Conservation (phyloP, 2,888 invertebrate species). For the Drosophila infuscata region DNA sequence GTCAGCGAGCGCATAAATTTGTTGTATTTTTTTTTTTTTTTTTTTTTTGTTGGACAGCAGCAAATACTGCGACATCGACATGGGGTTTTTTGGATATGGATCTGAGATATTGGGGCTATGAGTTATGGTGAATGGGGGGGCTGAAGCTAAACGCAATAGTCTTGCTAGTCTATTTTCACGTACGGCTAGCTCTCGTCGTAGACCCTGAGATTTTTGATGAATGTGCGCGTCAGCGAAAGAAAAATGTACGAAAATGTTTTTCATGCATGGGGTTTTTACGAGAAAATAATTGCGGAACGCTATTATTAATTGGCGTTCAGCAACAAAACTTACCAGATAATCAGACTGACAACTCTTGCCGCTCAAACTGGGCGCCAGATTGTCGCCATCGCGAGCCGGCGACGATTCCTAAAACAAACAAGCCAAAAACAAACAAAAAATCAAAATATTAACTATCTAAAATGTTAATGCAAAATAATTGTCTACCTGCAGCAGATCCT, state of each 20-base stretch:
- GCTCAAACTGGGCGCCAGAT: constrained; percentile 81
- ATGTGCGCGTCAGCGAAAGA: constrained; percentile 78
- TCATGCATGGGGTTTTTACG: constrained; percentile 80
- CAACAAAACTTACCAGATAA: constrained; percentile 83
- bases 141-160: constrained; percentile 18
- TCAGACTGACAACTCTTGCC: constrained; percentile 83
- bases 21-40: not conserved
- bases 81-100: constrained; percentile 18
- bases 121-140: constrained; percentile 19
- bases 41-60: constrained; percentile 33
- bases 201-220: constrained; percentile 79
- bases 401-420: constrained; percentile 81
- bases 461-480: not conserved
- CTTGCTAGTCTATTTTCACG: constrained; percentile 73
- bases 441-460: not conserved
- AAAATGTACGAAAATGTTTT: constrained; percentile 78
- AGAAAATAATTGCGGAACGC: constrained; percentile 80
- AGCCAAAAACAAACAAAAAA: not conserved
- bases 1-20: constrained; percentile 75
- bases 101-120: constrained; percentile 11
- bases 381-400: constrained; percentile 82
- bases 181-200: constrained; percentile 26
- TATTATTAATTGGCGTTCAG: constrained; percentile 80
- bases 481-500: constrained; percentile 90
- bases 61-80: constrained; percentile 47